Conservation (phyloP, 2,113 vertebrate genomes). For the Uropsilus gracilis region DNA sequence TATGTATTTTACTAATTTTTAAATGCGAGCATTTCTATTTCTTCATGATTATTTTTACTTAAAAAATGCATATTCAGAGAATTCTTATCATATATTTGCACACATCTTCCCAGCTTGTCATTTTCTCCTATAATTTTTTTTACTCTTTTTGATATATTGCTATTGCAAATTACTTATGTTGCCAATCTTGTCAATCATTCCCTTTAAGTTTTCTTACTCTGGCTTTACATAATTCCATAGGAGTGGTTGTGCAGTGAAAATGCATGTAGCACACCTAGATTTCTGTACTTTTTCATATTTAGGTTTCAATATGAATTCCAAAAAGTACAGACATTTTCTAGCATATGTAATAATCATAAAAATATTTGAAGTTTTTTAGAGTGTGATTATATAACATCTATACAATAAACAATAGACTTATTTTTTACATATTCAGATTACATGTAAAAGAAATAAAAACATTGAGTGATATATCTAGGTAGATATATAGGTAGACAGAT, state of each 20-base stretch:
- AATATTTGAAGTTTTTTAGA: no score
- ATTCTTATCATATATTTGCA: constrained; percentile 1
- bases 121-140: not conserved
- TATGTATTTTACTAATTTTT: not conserved
- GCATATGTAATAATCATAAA: not conserved
- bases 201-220: not conserved
- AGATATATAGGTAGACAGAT: no score
- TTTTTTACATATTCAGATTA: no score
- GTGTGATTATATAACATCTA: no score
- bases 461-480: no score
- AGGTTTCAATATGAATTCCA: not conserved
- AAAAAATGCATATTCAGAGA: not conserved
- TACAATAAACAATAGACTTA: no score
- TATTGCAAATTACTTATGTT: not conserved
- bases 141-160: not conserved
- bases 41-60: not conserved
- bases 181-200: not conserved
- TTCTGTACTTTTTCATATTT: not conserved
- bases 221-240: not conserved
- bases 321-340: not conserved
- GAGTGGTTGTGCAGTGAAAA: not conserved
- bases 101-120: not conserved
- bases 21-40: not conserved
- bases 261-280: not conserved
- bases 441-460: no score